A percentile compares a stretch with the other conserved stretches of the same genome.
These are phyloP conservation scores for Paratilapia polleni DNA, from an alignment of 2,113 vertebrate species.

Conservation along the genomic window DNA sequence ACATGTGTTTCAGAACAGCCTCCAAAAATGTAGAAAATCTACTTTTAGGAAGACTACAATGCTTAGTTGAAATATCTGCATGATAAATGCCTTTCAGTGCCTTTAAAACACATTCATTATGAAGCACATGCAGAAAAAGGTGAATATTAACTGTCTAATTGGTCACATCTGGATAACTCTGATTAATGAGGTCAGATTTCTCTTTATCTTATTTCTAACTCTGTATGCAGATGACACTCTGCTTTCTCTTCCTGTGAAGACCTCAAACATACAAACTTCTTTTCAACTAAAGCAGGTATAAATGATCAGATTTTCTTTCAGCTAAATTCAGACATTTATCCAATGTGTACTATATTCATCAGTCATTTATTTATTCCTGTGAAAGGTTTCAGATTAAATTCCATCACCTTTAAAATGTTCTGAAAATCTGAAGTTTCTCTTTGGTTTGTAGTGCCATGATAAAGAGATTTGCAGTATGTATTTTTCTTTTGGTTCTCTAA, in stretches of 20 bases:
- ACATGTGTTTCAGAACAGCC: background rate
- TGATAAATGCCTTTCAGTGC: background rate
- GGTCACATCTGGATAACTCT: background rate
- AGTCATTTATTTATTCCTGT: background rate
- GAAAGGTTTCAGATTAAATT: background rate
- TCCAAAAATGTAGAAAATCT: background rate
- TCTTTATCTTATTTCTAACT: background rate
- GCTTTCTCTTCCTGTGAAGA: background rate
- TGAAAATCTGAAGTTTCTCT: background rate
- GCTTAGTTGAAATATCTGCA: background rate
- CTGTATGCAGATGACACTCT: background rate
- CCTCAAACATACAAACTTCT: background rate
- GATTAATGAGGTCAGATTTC: background rate
- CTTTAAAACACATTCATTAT: background rate
- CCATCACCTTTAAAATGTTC: background rate
- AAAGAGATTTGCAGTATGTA: no score
- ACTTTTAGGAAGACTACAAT: background rate
- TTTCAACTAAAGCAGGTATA: background rate
- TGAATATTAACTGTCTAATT: background rate
- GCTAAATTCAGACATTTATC: background rate
- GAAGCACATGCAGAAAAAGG: background rate
- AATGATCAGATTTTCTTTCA: background rate
- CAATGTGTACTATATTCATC: no score
- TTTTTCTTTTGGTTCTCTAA: background rate
- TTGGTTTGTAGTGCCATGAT: background rate